Conservation (phyloP, 2,797 vertebrate species). For the Sardinella longiceps region DNA sequence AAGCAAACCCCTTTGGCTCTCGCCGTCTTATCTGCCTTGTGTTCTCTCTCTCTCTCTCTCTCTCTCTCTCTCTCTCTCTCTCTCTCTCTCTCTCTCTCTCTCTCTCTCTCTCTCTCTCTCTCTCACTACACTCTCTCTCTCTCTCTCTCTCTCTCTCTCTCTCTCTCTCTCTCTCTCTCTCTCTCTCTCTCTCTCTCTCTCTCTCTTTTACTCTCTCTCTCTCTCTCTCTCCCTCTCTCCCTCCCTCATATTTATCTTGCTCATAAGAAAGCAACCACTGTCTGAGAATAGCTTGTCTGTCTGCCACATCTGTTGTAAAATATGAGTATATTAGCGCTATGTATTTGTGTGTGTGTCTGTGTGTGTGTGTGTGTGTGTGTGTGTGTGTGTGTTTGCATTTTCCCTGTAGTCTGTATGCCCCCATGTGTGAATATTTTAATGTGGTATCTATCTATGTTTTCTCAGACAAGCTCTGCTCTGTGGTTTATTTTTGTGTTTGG, state of each 20-base stretch:
- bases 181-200: background rate
- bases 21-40: background rate
- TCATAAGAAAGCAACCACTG: background rate
- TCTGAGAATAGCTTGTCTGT: background rate
- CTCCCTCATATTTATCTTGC: background rate
- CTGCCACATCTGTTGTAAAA: background rate
- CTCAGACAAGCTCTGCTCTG: background rate
- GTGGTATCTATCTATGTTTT: background rate
- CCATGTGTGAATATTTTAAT: background rate
- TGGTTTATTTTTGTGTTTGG: too few relatives aligned
- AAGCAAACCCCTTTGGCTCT: background rate
- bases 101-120: too few relatives aligned
- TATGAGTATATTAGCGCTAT: background rate
- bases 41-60: background rate
- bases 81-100: too few relatives aligned
- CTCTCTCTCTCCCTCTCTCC: background rate
- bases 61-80: too few relatives aligned
- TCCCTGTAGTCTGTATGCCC: background rate
- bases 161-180: slow-evolving; percentile 17
- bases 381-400: background rate
- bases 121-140: too few relatives aligned
- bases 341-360: background rate
- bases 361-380: slow-evolving; percentile 28
- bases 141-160: too few relatives aligned
- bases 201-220: background rate